These are phyloP conservation scores for Pagrus major DNA, from an alignment of 2,113 vertebrate species.

Conservation along the genomic window DNA sequence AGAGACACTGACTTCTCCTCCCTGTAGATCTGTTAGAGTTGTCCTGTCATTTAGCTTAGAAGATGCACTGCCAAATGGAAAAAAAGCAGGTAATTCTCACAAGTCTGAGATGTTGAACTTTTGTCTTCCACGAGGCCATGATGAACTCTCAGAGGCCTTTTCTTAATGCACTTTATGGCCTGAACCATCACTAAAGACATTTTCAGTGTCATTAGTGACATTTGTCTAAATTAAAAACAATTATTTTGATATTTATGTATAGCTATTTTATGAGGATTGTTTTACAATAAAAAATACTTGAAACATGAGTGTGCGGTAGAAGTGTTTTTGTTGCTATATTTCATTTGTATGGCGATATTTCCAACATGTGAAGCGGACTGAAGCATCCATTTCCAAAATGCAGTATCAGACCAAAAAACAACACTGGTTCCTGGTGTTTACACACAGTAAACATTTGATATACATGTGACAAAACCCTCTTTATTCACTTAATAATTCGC, in stretches of 20 bases:
- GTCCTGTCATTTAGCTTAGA: slow-evolving; percentile 34
- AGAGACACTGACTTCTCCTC: neutral
- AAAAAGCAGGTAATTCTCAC: slow-evolving; percentile 4
- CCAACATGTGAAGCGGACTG: neutral
- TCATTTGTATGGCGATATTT: neutral
- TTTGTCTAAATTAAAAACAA: slow-evolving; percentile 59
- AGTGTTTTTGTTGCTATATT: slow-evolving; percentile 20
- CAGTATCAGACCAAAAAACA: slow-evolving; percentile 11
- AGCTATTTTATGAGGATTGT: slow-evolving; percentile 66
- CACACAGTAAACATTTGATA: neutral
- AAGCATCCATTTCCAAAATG: neutral
- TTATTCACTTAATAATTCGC: neutral
- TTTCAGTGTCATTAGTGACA: slow-evolving; percentile 44
- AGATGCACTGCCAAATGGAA: slow-evolving; percentile 46
- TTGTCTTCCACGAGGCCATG: slow-evolving; percentile 30
- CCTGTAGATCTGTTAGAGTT: slow-evolving; percentile 39
- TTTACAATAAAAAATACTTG: slow-evolving; percentile 75
- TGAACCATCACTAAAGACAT: slow-evolving; percentile 55
- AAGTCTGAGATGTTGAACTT: slow-evolving; percentile 4
- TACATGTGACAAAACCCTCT: neutral
- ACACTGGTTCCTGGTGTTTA: neutral
- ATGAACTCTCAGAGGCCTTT: slow-evolving; percentile 43
- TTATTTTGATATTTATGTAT: slow-evolving; percentile 83
- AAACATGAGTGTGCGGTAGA: slow-evolving; percentile 4
- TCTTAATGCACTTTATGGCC: slow-evolving; percentile 83